Percentiles rank a stretch among this genome's conserved stretches.
phyloP scores from a whole-genome alignment of 92 coral and sea anemone species.

The Umimayanthus chanpuru region DNA sequence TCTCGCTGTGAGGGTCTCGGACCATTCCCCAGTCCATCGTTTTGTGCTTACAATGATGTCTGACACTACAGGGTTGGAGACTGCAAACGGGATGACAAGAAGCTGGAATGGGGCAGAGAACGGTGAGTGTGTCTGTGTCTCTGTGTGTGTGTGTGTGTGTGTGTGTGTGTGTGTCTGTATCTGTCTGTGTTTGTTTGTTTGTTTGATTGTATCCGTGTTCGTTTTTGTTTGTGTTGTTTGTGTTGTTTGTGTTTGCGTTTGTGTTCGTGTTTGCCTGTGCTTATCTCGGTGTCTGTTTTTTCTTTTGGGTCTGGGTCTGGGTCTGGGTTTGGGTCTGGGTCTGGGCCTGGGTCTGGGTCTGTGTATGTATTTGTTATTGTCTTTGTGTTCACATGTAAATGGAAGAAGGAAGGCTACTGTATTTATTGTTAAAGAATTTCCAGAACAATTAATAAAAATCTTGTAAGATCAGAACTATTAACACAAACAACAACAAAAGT shows the following conservation, averaged over 20 bases:
- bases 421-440: no score
- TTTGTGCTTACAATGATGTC: conserved; percentile 13
- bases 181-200: no score
- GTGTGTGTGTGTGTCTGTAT: background rate
- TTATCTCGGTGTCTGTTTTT: no score
- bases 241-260: background rate
- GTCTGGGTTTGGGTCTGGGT: no score
- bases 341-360: no score
- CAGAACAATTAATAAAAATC: no score
- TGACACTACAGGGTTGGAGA: conserved; percentile 22
- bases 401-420: no score
- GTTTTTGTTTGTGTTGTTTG: no score
- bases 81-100: conserved; percentile 40
- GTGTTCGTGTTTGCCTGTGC: background rate
- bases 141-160: background rate
- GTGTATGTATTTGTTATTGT: no score
- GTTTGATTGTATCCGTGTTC: background rate
- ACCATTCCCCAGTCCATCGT: conserved; percentile 46
- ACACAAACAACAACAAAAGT: background rate
- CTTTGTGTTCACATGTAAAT: no score
- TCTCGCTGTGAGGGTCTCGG: background rate
- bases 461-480: background rate
- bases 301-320: background rate
- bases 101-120: conserved; percentile 7
- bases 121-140: background rate